phyloP scores from a whole-genome alignment of 2,797 vertebrate genomes.

The Apogon talboti region DNA sequence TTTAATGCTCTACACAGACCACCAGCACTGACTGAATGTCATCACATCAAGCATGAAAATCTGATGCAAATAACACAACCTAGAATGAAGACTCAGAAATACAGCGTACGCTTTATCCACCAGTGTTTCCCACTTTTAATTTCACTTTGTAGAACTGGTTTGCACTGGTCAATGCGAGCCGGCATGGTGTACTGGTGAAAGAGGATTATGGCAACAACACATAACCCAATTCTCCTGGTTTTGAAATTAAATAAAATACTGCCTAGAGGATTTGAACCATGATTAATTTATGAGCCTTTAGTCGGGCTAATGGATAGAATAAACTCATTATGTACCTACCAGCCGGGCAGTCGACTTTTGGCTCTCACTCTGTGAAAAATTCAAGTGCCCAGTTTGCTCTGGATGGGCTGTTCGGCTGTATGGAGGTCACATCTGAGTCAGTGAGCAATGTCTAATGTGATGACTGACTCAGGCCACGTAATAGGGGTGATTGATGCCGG shows the following conservation, averaged over 20 bases:
- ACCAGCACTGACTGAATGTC: neutral
- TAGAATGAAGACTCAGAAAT: neutral
- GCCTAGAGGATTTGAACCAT: neutral
- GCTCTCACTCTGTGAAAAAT: neutral
- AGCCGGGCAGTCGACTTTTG: neutral
- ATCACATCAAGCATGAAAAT: neutral
- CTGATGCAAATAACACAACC: neutral
- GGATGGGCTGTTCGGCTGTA: neutral
- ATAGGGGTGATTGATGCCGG: constrained; percentile 18
- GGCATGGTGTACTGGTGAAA: no score
- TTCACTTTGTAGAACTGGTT: neutral
- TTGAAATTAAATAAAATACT: neutral
- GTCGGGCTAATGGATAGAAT: neutral
- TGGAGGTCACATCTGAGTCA: constrained; percentile 35
- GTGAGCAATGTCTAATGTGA: constrained; percentile 24
- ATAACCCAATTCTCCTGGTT: neutral
- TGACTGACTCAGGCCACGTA: constrained; percentile 21
- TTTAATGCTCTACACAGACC: constrained; percentile 7
- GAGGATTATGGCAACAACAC: neutral
- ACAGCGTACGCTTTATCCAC: neutral
- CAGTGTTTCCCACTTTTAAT: neutral
- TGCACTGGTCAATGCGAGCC: neutral
- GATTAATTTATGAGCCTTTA: neutral
- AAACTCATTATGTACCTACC: neutral
- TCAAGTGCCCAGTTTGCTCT: neutral